Base-by-base conservation (phyloP, 2,797 vertebrate species). In the Chelon auratus region DNA sequence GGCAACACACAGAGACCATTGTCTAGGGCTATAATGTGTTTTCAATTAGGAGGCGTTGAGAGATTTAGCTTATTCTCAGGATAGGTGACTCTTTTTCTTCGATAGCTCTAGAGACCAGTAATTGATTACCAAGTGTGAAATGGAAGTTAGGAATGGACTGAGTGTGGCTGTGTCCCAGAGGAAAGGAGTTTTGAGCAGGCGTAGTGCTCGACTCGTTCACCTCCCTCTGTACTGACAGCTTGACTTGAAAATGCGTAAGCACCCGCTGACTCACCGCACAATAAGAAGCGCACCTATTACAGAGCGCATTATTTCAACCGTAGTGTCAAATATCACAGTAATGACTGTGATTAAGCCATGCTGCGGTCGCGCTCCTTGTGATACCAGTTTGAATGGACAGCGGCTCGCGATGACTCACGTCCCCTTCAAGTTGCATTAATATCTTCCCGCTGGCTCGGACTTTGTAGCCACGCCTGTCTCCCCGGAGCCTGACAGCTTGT, bases 101-200 rank as follows among this genome's bases (percentile, higher is more conserved):
- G 65, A 86, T 84, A 78, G 80, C 91, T 83, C 83, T 26, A 62
- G 87, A 90, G 86, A 89, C 80, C 75, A 77, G 84, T 90, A 92
- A 94, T 93, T 93, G 91, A 94, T 93, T 93, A 89, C 78, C 66
- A 62, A 81, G 88, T 91, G 91, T 92, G 89, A 92, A 91, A 93
- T 88, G 78, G 85, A 89, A 87, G 87, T 91, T 86, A 84, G 84
- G 89, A 82, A 80, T 51, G 57, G 76, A 52, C 67, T 43, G 74
- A 79, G 71, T 73, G 78, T 84, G 82, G 67, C 82, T 20, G 59
- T 64, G 75, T 87, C 81, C 87, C 85, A 68, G 67, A 70, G 72
- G 84, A 85, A 61, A 73, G 39, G 39, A 62, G 68, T 78, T 87
- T 64, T 6, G 30, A 74, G 72, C 60, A 52, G 68, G 20, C 53